A percentile compares a stretch with the other conserved stretches of the same genome.
Evolutionary conservation across 2,113 vertebrate species (phyloP).

Genomic region (Alosa alosa): DNA sequence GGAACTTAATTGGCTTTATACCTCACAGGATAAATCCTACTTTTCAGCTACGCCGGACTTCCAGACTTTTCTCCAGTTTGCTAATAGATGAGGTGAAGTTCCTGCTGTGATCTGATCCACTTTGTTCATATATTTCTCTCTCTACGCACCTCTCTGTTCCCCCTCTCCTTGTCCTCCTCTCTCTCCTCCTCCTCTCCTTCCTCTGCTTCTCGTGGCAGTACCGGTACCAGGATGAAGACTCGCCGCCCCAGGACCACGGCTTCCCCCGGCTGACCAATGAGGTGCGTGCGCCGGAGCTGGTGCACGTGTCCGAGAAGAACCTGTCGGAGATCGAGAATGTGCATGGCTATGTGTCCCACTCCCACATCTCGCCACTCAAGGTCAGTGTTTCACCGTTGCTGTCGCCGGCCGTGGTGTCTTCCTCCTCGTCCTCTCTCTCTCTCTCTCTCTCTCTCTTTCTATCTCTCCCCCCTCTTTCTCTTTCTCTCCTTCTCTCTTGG

Average conservation of each 20-base stretch:
- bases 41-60: neutral
- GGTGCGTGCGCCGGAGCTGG: slow-evolving; percentile 87
- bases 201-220: slow-evolving; percentile 74
- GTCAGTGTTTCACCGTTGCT: slow-evolving; percentile 62
- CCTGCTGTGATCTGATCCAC: neutral
- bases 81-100: neutral
- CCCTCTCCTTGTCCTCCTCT: neutral
- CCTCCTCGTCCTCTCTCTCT: neutral
- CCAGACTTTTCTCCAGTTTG: neutral
- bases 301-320: slow-evolving; percentile 95
- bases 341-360: slow-evolving; percentile 92
- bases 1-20: neutral
- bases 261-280: slow-evolving; percentile 88
- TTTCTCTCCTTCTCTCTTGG: slow-evolving; percentile 2
- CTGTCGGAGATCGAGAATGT: slow-evolving; percentile 96
- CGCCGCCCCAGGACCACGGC: slow-evolving; percentile 81
- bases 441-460: slow-evolving; percentile 14
- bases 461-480: slow-evolving; percentile 3
- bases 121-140: neutral
- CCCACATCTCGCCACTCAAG: slow-evolving; percentile 96
- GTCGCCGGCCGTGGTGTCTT: neutral
- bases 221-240: slow-evolving; percentile 92
- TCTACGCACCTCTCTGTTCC: slow-evolving; percentile 20
- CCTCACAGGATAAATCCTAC: neutral
- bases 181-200: neutral